Conservation (phyloP, 2,113 vertebrate species). For the Thunnus maccoyii region DNA sequence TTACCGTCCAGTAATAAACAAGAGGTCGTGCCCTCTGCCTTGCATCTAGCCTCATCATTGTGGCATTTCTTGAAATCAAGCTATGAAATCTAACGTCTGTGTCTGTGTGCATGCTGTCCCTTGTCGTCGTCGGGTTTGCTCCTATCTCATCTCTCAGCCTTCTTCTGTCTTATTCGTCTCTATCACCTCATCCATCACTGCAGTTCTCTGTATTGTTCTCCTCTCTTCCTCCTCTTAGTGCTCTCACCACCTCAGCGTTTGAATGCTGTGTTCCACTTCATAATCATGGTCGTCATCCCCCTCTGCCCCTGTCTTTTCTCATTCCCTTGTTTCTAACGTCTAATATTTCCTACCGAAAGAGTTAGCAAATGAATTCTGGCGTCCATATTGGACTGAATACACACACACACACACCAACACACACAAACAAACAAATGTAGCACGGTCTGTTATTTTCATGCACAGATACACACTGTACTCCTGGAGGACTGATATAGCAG, state of each 20-base stretch:
- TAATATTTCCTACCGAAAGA: not conserved
- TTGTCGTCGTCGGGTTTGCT: no score
- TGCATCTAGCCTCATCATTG: no score
- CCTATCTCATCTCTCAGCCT: not conserved
- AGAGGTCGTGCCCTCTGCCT: no score
- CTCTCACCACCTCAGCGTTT: slow-evolving; percentile 25
- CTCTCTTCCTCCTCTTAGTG: slow-evolving; percentile 6
- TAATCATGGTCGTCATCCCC: slow-evolving; percentile 27
- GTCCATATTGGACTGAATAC: slow-evolving; percentile 9
- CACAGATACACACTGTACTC: not conserved
- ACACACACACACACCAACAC: not conserved
- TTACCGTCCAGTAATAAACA: no score
- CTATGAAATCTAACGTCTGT: no score
- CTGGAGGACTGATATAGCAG: not conserved
- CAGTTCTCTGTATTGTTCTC: slow-evolving; percentile 29
- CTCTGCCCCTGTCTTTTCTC: slow-evolving; percentile 14
- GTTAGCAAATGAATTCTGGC: not conserved
- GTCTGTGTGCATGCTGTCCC: no score
- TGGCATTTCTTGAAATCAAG: no score
- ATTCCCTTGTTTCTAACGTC: slow-evolving; percentile 14
- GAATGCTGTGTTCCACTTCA: slow-evolving; percentile 34
- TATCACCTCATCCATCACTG: slow-evolving; percentile 10
- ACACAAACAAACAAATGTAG: not conserved
- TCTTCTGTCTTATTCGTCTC: slow-evolving; percentile 16
- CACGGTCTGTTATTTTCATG: not conserved